Evolutionary conservation across 1,140 invertebrate species (phyloP).

Genomic region (Drosophila seguyi): DNA sequence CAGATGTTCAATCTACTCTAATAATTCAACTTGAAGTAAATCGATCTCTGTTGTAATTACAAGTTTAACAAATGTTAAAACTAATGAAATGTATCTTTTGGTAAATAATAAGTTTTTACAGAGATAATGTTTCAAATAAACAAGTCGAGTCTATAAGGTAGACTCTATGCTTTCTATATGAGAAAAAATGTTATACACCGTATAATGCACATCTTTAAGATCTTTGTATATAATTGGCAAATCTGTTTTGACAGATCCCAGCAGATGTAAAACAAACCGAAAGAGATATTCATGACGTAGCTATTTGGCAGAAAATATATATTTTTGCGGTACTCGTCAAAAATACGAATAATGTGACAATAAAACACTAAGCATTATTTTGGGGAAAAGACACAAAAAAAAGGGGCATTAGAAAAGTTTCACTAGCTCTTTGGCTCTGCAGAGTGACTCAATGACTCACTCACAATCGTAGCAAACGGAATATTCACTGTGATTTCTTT

Average conservation of each 20-base stretch:
- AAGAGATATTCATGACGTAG: constrained; percentile 6
- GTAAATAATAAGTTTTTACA: background rate
- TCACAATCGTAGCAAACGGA: constrained; percentile 2
- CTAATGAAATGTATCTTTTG: background rate
- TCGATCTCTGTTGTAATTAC: background rate
- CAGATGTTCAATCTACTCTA: background rate
- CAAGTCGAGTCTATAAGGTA: background rate
- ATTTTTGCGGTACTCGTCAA: constrained; percentile 1
- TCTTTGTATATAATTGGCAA: constrained; percentile 1
- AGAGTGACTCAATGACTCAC: constrained; percentile 15
- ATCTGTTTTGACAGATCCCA: constrained; percentile 4
- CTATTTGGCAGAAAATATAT: constrained; percentile 1
- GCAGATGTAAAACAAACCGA: constrained; percentile 11
- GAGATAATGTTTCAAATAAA: background rate
- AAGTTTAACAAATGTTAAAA: background rate
- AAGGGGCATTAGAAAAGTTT: background rate
- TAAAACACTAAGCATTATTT: constrained; percentile 6
- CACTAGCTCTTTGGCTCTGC: background rate
- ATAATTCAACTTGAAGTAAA: background rate
- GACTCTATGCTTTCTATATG: background rate
- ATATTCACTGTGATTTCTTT: constrained; percentile 13
- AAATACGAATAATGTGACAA: constrained; percentile 1
- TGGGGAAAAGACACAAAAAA: background rate
- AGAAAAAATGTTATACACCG: background rate
- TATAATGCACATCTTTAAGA: background rate